Conservation (phyloP, 2,888 invertebrate species). For the Plagiodera versicolora region DNA sequence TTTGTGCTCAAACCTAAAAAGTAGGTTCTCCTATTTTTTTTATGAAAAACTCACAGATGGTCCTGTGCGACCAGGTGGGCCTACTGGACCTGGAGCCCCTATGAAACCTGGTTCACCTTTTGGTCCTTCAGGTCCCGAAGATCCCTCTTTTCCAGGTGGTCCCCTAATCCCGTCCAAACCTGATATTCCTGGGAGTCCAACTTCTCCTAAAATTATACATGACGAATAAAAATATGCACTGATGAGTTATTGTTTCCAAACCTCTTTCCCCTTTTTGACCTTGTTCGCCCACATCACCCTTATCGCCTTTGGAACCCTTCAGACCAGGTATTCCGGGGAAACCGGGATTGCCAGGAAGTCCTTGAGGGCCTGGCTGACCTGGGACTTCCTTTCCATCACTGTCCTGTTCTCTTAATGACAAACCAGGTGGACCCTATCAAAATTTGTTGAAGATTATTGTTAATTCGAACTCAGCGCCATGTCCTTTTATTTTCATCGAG, state of each 20-base stretch:
- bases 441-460: not conserved
- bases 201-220: conserved; percentile 36
- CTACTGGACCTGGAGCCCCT: conserved; percentile 52
- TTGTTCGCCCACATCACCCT: conserved; percentile 35
- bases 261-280: conserved; percentile 41
- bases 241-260: not conserved
- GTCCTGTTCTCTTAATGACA: conserved; percentile 39
- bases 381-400: conserved; percentile 7
- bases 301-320: conserved; percentile 28
- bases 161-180: conserved; percentile 51
- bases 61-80: conserved; percentile 44
- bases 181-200: conserved; percentile 46
- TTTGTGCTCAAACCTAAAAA: no score
- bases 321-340: conserved; percentile 28
- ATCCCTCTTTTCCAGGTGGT: conserved; percentile 52
- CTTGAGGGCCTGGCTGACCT: conserved; percentile 45
- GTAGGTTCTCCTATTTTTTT: conserved; percentile 1
- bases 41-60: conserved; percentile 39
- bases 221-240: not conserved
- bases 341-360: conserved; percentile 39
- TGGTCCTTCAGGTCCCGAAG: conserved; percentile 53
- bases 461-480: no score
- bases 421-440: conserved; percentile 29
- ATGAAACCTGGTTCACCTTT: conserved; percentile 48
- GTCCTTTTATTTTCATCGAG: no score